Percentiles rank a stretch among this genome's conserved stretches.
Evolutionary conservation across 2,797 vertebrate species (phyloP).

Genomic region (Enteromius afrohamiltoni): DNA sequence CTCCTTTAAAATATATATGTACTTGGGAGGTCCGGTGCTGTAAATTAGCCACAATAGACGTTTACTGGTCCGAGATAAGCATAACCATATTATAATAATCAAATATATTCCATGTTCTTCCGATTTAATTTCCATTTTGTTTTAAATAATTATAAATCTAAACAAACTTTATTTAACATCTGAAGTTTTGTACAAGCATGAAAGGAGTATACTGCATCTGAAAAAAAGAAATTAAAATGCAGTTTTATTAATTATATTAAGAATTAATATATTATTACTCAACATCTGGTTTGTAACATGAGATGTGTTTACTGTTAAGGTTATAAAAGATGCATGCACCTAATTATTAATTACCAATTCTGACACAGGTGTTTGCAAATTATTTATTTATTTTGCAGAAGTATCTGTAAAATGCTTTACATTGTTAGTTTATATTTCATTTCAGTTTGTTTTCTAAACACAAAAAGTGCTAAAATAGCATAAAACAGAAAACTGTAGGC

Average conservation of each 20-base stretch:
- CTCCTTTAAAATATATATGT: background rate
- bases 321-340: background rate
- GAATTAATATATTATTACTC: background rate
- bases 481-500: background rate
- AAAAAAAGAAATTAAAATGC: background rate
- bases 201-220: background rate
- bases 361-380: background rate
- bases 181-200: background rate
- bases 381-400: background rate
- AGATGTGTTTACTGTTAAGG: background rate
- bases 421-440: background rate
- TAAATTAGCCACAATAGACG: background rate
- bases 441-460: too few species aligned
- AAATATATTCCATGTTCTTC: background rate
- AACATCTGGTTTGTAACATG: background rate
- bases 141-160: background rate
- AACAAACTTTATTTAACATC: background rate
- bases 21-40: background rate
- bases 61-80: slow-evolving; percentile 20
- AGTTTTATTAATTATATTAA: background rate
- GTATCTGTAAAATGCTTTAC: background rate
- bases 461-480: background rate
- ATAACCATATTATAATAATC: background rate
- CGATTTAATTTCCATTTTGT: background rate
- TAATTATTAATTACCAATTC: background rate